Base-by-base conservation (phyloP, 2,797 vertebrate genomes). In the Glyptemys insculpta region DNA sequence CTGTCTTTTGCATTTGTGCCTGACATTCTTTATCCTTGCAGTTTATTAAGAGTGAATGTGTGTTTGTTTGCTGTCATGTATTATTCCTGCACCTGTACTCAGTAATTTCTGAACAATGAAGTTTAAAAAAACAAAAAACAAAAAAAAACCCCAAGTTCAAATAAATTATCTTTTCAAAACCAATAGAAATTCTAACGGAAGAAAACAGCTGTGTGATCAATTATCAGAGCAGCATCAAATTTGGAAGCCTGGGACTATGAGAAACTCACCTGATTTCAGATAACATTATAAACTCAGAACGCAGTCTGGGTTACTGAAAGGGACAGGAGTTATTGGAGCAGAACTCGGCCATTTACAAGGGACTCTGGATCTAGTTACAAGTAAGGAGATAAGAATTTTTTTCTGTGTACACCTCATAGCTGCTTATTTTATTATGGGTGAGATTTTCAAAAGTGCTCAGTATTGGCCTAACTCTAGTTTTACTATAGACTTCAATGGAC, bases 141-240 rank as follows among this genome's bases (percentile, higher is more conserved):
- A 91, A 78, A 44, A 7, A 44, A 44, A 44, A 8, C 7, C 4
- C 0, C 23, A 74, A 79, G 19, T 89, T 94, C 83, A 65, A 85
- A 87, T 56, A 86, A 83, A 96, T 95, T 86, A 78, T 49, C 83
- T 91, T 87, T 95, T 88, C 47, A 88, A 54, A 96, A 91, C 79
- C 34, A 16, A 91, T 47, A 78, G 79, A 79, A 90, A 52, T 90
- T 79, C 83, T 80, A 25, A 34, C 14, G 34, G n/a, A 88, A 92
- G 91, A 92, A 93, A 92, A 95, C 94, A 97, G 72, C 91, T 97
- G 97, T 59, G 91, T 89, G 81, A 91, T 88, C 80, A 94, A 90
- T 93, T 97, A 96, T 85, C 12, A 37, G 53, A 96, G 68, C 88
- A 96, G 94, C 72, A 57, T 85, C 93, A 94, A 3, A 12, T 88